Conservation (phyloP, 2,797 vertebrate genomes). For the Taeniopygia guttata region DNA sequence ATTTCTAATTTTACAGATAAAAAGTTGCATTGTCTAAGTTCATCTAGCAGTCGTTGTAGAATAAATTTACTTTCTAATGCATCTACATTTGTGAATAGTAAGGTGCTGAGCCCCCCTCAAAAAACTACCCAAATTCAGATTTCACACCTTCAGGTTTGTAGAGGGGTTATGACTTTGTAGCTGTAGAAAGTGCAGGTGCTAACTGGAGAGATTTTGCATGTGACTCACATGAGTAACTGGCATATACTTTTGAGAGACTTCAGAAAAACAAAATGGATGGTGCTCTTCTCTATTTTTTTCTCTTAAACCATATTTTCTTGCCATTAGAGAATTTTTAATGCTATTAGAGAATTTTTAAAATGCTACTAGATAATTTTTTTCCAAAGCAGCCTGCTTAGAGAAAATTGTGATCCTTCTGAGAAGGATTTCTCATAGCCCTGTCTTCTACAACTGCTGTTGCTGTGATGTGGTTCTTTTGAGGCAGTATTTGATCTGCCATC, state of each 20-base stretch:
- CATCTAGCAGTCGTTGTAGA: background rate
- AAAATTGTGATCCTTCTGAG: background rate
- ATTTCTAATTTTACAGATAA: background rate
- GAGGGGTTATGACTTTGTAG: background rate
- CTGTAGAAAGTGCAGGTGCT: background rate
- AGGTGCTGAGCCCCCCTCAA: background rate
- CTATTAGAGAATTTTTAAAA: background rate
- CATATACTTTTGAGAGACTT: background rate
- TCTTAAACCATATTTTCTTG: background rate
- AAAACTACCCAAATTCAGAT: background rate
- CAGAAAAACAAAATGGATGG: background rate
- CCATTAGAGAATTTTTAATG: background rate
- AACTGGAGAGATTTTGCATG: background rate
- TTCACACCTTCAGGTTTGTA: background rate
- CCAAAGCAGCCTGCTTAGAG: background rate
- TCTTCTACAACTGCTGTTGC: background rate
- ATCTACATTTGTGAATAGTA: background rate
- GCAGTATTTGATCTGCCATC: background rate
- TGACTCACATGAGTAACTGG: background rate
- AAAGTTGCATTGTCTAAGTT: background rate
- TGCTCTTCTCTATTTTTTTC: background rate
- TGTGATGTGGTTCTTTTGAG: background rate
- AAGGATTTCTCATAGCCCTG: background rate
- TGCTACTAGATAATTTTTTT: background rate
- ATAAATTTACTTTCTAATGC: background rate